phyloP scores from a whole-genome alignment of 2,888 invertebrate species.

The Bhutanitis thaidina region DNA sequence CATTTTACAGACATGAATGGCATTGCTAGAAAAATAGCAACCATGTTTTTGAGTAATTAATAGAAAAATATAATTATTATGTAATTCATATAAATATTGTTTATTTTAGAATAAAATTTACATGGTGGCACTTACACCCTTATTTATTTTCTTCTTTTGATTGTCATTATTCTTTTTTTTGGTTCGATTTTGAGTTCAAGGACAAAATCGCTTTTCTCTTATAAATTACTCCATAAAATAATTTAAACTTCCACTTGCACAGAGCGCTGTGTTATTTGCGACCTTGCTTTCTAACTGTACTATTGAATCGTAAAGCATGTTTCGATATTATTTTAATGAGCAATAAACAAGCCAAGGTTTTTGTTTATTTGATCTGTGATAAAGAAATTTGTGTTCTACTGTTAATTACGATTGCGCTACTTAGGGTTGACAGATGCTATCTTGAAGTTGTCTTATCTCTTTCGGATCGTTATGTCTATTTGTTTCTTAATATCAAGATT shows the following conservation, averaged over 20 bases:
- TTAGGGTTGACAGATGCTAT: slow-evolving; percentile 51
- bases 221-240: slow-evolving; percentile 2
- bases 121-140: no score
- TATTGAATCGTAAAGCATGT: slow-evolving; percentile 41
- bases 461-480: slow-evolving; percentile 59
- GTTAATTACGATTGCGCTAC: slow-evolving; percentile 42
- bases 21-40: no score
- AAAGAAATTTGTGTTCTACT: slow-evolving; percentile 38
- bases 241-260: slow-evolving; percentile 35
- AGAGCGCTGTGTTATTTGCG: slow-evolving; percentile 35
- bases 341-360: slow-evolving; percentile 66
- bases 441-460: slow-evolving; percentile 45
- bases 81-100: no score
- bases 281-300: slow-evolving; percentile 74
- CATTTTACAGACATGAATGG: no score
- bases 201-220: slow-evolving; percentile 8
- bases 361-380: slow-evolving; percentile 56
- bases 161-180: no score
- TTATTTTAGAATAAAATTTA: no score
- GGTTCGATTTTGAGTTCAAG: no score
- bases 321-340: slow-evolving; percentile 67
- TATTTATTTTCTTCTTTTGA: no score
- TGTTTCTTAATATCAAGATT: slow-evolving; percentile 58
- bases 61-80: no score
- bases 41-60: no score